These are phyloP conservation scores for Antennarius maculatus DNA, from an alignment of 2,797 vertebrate species.

Conservation along the genomic window DNA sequence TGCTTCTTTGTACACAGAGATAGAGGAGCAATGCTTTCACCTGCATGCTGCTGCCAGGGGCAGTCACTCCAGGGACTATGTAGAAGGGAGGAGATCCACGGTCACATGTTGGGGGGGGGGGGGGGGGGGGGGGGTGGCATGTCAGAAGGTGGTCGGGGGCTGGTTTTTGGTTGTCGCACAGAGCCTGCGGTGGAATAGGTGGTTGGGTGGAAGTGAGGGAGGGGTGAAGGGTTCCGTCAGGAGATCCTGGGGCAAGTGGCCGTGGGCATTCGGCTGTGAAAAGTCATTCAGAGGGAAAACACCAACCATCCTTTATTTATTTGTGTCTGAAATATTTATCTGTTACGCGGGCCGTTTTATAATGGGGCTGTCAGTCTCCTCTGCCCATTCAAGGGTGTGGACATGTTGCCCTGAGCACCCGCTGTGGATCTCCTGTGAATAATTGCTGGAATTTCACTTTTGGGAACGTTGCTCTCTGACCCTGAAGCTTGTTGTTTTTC, in stretches of 20 bases:
- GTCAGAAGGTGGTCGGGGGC: conserved; percentile 68
- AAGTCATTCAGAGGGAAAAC: conserved; percentile 93
- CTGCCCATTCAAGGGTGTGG: conserved; percentile 84
- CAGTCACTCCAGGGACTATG: conserved; percentile 53
- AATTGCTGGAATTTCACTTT: conserved; percentile 88
- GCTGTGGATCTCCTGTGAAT: conserved; percentile 83
- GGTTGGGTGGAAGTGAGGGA: conserved; percentile 57
- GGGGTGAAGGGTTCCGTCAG: conserved; percentile 73
- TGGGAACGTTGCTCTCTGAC: conserved; percentile 83
- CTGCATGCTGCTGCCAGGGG: conserved; percentile 70
- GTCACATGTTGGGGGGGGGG: conserved; percentile 13
- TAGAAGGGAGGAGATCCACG: conserved; percentile 20
- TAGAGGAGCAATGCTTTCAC: conserved; percentile 81
- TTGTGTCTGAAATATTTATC: conserved; percentile 99
- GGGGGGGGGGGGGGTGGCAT: conserved; percentile 15
- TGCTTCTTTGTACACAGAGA: conserved; percentile 85
- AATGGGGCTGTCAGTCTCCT: conserved; percentile 93
- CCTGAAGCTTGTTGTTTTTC: conserved; percentile 80
- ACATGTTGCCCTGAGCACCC: conserved; percentile 82
- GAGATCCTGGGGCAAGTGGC: conserved; percentile 81
- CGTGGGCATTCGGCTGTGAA: conserved; percentile 90
- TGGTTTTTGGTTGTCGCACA: conserved; percentile 66
- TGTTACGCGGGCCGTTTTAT: conserved; percentile 91
- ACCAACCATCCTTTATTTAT: conserved; percentile 98
- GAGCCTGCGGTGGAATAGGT: conserved; percentile 63